These are phyloP conservation scores for Baccha elongata DNA, from an alignment of 2,888 invertebrate species.

Conservation along the genomic window DNA sequence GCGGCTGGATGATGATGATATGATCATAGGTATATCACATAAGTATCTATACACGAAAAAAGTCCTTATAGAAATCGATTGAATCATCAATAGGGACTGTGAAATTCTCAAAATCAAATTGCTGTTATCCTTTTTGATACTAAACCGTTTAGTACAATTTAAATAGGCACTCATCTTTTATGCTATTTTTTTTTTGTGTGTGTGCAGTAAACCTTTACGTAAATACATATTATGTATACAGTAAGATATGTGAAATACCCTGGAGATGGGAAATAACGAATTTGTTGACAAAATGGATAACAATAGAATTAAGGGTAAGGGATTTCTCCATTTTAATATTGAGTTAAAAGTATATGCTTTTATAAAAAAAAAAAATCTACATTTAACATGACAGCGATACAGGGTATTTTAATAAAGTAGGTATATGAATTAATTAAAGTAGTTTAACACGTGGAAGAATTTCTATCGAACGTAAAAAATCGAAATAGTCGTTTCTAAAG, in stretches of 20 bases:
- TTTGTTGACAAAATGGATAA: constrained; percentile 18
- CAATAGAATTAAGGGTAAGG: not conserved
- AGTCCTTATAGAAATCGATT: constrained; percentile 48
- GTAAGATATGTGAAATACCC: not conserved
- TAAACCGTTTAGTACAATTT: constrained; percentile 58
- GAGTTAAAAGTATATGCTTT: not conserved
- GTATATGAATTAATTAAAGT: too few species aligned
- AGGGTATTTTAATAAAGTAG: too few species aligned
- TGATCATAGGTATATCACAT: not conserved
- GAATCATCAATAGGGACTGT: constrained; percentile 48
- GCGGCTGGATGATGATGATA: not conserved
- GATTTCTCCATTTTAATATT: not conserved
- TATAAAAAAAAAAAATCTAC: not conserved
- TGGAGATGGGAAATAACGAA: constrained; percentile 1
- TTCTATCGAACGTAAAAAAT: too few species aligned
- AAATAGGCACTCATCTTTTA: constrained; percentile 49
- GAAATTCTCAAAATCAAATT: constrained; percentile 53
- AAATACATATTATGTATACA: too few species aligned
- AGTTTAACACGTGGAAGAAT: too few species aligned
- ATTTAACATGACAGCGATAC: too few species aligned
- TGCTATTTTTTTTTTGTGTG: constrained; percentile 16
- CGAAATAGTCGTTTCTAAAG: too few species aligned
- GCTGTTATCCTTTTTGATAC: constrained; percentile 62
- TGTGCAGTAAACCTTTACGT: too few species aligned
- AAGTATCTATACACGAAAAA: not conserved